Conservation (phyloP, 2,113 vertebrate species). For the Neomonachus schauinslandi region DNA sequence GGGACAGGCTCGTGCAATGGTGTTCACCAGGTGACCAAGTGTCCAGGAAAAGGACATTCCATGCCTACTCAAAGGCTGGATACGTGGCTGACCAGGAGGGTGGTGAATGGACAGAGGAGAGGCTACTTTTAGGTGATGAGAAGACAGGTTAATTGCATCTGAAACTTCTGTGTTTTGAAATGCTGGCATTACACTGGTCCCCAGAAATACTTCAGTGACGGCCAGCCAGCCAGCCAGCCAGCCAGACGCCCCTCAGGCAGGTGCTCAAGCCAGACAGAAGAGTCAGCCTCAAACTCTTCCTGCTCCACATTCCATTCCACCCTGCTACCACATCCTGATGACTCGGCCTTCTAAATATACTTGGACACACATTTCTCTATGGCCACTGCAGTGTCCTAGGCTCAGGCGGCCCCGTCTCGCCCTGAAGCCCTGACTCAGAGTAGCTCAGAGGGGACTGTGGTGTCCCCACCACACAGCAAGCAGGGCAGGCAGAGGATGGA, state of each 20-base stretch:
- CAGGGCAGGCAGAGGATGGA: neutral
- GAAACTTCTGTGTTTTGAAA: neutral
- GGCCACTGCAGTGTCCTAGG: fast-evolving
- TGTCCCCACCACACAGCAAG: neutral
- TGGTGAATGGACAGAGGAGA: too few relatives aligned
- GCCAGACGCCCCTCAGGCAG: too few relatives aligned
- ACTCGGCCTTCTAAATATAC: neutral
- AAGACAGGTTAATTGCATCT: neutral
- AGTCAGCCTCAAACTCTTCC: neutral
- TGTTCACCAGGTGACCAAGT: neutral
- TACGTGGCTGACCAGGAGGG: neutral
- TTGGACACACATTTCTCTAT: neutral
- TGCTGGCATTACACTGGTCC: neutral
- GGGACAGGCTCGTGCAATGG: neutral
- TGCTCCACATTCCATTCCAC: neutral
- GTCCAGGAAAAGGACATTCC: fast-evolving
- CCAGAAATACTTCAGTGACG: neutral
- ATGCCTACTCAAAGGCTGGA: neutral
- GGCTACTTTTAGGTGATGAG: neutral
- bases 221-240: too few relatives aligned
- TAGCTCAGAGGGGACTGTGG: too few relatives aligned
- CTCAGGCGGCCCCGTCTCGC: fast-evolving
- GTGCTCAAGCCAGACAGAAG: neutral
- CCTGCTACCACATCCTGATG: too few relatives aligned
- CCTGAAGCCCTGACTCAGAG: neutral